Evolutionary conservation across 1,140 invertebrate genomes (phyloP).

Genomic region (Calliopsis andreniformis): DNA sequence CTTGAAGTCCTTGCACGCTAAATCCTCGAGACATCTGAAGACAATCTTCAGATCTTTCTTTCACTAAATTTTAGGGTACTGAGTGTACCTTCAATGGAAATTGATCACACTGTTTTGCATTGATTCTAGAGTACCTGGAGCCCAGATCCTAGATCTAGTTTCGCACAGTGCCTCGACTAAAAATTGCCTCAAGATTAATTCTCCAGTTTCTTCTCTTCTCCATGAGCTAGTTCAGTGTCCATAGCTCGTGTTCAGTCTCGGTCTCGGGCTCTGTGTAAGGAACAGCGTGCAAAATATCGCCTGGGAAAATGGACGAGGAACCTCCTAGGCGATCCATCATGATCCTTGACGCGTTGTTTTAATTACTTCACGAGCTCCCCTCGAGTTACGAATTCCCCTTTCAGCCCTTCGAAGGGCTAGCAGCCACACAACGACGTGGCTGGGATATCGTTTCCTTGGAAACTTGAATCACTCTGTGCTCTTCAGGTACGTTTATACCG

Average conservation of each 20-base stretch:
- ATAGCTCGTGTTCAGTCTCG: neutral
- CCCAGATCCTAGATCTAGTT: too few relatives aligned
- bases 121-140: too few relatives aligned
- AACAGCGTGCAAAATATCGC: neutral
- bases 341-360: conserved; percentile 25
- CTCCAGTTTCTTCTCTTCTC: neutral
- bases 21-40: too few relatives aligned
- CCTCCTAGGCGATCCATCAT: conserved; percentile 28
- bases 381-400: conserved; percentile 28
- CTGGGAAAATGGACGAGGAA: neutral
- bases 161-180: too few relatives aligned
- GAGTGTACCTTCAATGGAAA: neutral
- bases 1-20: too few relatives aligned
- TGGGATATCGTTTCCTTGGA: neutral
- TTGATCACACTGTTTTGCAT: neutral
- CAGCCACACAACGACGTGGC: conserved; percentile 3
- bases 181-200: too few relatives aligned
- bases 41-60: too few relatives aligned
- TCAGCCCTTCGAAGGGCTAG: too few relatives aligned
- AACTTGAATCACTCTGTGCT: neutral
- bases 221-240: neutral
- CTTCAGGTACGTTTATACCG: conserved; percentile 42
- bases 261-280: neutral
- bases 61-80: too few relatives aligned
- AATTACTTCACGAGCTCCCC: conserved; percentile 6